Evolutionary conservation across 2,888 invertebrate species (phyloP), one percentile per base, ranked within the genome.

Genomic region (Tipula lateralis): DNA sequence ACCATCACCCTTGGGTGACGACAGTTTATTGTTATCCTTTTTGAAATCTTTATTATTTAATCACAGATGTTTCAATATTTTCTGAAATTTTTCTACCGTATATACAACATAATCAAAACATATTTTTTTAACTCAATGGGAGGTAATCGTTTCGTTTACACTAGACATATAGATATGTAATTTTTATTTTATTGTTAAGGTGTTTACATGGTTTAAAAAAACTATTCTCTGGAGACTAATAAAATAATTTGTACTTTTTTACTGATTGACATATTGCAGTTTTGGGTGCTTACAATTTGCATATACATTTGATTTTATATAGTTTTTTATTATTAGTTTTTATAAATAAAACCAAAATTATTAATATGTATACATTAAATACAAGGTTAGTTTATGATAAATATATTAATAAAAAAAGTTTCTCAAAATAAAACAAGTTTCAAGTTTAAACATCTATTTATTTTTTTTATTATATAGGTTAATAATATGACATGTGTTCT

Each of bases 1-100:
- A 66, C 66, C 24, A 9, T 24, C 5, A 6, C 66, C 66, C 12
- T 66, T 24, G 66, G 66, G 66, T 66, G 66, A 66, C 24, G 66
- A 66, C 66, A 66, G 66, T 66, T 66, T 24, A 24, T 66, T 66
- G 24, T 66, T 66, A 66, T 66, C 66, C 66, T 66, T 66, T 66
- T 24, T 66, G 24, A 24, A 66, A 66, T 66, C 66, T 66, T 66
- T 66, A 66, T 66, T 66, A 66, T 66, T 66, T 66, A 66, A 24
- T 66, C 24, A 66, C 66, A 66, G 66, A 66, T 66, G 66, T 66
- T 66, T 66, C n/a, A 0, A 66, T 66, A 24, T 66, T 66, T 66
- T 66, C 24, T 66, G 24, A 24, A 66, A 19, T n/a, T n/a, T 24
- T 7, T 44, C 24, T 19, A n/a, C 66, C 24, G 13, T 66, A 9